These are phyloP conservation scores for Enteromius unitaeniatus DNA, from an alignment of 2,797 vertebrate species.

Conservation along the genomic window DNA sequence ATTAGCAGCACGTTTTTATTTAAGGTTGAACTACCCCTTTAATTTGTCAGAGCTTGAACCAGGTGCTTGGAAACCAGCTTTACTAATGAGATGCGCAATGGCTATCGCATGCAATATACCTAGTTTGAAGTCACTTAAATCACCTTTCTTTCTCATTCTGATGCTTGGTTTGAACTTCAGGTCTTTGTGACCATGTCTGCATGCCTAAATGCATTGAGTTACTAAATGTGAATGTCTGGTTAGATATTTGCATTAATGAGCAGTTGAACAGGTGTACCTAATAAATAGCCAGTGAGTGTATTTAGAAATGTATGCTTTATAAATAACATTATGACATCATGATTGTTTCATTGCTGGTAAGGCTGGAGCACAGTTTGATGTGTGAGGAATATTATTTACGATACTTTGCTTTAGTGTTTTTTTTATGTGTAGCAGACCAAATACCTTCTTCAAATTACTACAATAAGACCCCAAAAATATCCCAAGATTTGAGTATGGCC, in stretches of 20 bases:
- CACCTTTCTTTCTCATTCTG: neutral
- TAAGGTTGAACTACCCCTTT: too few species aligned
- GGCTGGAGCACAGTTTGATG: neutral
- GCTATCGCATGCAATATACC: too few species aligned
- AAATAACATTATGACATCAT: neutral
- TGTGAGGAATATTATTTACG: neutral
- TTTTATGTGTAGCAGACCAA: too few species aligned
- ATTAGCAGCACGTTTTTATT: too few species aligned
- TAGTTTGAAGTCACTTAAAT: neutral
- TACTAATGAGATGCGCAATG: too few species aligned
- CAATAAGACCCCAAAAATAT: neutral
- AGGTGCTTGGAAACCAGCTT: too few species aligned
- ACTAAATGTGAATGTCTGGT: neutral
- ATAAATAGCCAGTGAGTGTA: neutral
- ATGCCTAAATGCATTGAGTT: neutral
- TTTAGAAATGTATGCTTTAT: constrained; percentile 11
- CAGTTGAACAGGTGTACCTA: neutral
- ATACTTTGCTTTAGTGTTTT: too few species aligned
- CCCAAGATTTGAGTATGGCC: neutral
- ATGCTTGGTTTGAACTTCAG: neutral
- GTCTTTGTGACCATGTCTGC: neutral
- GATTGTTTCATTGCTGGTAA: neutral
- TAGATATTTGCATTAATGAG: constrained; percentile 5
- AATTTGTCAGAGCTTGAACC: too few species aligned
- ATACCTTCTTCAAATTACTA: too few species aligned